Evolutionary conservation across 2,888 invertebrate species (phyloP), one percentile per base, ranked within the genome.

Genomic region (Drosophila birchii): DNA sequence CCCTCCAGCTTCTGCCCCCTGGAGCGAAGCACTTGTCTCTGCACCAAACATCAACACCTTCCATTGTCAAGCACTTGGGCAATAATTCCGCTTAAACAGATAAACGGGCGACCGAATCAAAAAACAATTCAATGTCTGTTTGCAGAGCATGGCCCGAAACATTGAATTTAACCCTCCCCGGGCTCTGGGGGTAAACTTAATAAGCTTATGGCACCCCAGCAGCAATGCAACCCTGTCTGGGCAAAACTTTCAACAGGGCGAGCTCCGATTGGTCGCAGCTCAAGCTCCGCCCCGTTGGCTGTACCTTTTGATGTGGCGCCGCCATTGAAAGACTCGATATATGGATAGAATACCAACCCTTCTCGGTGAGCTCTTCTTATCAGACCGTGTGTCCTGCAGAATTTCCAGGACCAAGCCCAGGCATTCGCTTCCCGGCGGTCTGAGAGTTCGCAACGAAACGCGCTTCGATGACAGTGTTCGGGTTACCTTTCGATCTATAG

Each of bases 61-160:
- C 61, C 47, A 58, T 58, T 74, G 71, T 72, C 58, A 60, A 62
- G 66, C 80, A 66, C 73, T 83, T 58, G 86, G 79, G 71, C 86
- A 83, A 83, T 88, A 88, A 83, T 86, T 86, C 88, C 84, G 84
- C 81, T 88, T 84, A 86, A 86, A 81, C 84, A 86, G 87, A 79
- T 84, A 88, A 88, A 84, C 70, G 75, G 60, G 60, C 67, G 55
- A 54, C 62, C 58, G 70, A 88, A 86, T 86, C 77, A 86, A 71
- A 80, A 76, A 79, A 70, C 81, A 80, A 84, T 88, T 86, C 66
- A 66, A 77, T 80, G 74, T 78, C 72, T 59, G 71, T 54, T 56
- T 74, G 26, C 63, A 51, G 56, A 56, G 69, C 68, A 47, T 26
- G 45, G 39, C 45, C 68, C 18, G 53, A 39, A 41, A 64, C 60